Conservation (phyloP, 2,888 invertebrate species). For the Caenorhabditis imperialis region DNA sequence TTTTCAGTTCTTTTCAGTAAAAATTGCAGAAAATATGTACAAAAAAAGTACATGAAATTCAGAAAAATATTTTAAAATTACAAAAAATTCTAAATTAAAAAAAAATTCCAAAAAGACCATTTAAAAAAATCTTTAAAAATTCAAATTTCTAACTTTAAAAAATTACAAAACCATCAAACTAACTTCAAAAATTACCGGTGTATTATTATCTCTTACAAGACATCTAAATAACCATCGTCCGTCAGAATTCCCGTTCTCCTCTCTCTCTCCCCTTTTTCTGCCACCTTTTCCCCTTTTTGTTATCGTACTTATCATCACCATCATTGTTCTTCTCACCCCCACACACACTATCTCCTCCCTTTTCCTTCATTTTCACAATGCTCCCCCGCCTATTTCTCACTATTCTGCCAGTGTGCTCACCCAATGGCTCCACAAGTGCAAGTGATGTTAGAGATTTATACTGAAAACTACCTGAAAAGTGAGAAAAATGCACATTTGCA, state of each 20-base stretch:
- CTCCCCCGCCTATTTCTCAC: conserved; percentile 44
- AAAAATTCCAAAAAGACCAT: no score
- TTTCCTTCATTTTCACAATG: conserved; percentile 12
- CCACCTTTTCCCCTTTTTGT: not conserved
- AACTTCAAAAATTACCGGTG: no score
- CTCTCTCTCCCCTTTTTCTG: not conserved
- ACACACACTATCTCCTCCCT: not conserved
- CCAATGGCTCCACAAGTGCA: not conserved
- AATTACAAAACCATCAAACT: no score
- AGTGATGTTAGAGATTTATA: not conserved
- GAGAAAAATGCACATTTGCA: not conserved
- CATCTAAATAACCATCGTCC: no score
- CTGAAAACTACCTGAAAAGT: not conserved
- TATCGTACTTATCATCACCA: conserved; percentile 6
- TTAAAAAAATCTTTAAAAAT: no score
- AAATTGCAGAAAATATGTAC: no score
- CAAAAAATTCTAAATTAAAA: no score
- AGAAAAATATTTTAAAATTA: no score
- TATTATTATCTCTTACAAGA: no score
- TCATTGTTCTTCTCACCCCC: conserved; percentile 2
- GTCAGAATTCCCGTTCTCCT: not conserved
- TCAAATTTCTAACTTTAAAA: no score
- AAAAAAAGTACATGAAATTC: no score
- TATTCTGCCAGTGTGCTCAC: conserved; percentile 26
- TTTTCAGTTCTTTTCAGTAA: no score